Evolutionary conservation across 2,113 vertebrate species (phyloP).

Genomic region (Raphicerus campestris): DNA sequence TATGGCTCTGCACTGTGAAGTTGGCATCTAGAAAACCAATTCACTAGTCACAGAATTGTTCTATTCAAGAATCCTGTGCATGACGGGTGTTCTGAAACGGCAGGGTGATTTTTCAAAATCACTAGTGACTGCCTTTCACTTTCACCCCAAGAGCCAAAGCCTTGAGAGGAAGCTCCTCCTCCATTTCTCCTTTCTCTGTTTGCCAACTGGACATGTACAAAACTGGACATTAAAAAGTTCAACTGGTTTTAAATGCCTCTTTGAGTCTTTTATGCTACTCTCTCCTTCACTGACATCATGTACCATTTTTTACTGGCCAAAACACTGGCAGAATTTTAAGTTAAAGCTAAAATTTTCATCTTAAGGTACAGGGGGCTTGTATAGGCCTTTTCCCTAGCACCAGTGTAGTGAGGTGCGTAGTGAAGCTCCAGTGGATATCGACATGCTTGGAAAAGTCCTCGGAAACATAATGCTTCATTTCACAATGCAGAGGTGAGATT

Average conservation of each 20-base stretch:
- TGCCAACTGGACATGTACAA: background rate
- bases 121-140: background rate
- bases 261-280: background rate
- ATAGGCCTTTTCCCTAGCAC: background rate
- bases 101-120: background rate
- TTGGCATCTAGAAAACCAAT: background rate
- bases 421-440: background rate
- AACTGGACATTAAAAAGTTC: background rate
- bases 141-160: background rate
- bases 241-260: background rate
- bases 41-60: background rate
- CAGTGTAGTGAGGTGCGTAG: background rate
- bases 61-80: background rate
- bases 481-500: background rate
- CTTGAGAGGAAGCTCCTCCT: background rate
- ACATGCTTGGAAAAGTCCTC: background rate
- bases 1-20: background rate
- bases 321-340: background rate
- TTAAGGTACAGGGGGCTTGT: background rate
- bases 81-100: background rate
- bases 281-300: background rate
- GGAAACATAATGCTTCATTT: background rate
- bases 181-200: background rate
- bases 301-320: background rate
- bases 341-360: background rate